These are phyloP conservation scores for Microcaecilia unicolor DNA, from an alignment of 2,797 vertebrate species.

Conservation along the genomic window DNA sequence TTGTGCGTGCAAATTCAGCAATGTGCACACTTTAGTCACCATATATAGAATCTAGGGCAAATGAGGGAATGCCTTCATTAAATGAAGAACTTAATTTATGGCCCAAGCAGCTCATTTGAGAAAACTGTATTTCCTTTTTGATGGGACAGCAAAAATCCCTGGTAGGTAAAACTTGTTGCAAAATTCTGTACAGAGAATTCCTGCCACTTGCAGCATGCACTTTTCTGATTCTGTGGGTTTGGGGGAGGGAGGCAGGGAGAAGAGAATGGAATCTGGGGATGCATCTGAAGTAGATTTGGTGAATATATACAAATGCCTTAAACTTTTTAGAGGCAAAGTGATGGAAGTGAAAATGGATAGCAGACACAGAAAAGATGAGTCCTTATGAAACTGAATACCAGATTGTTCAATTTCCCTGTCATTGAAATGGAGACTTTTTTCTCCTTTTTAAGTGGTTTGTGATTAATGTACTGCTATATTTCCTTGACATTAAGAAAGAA, in stretches of 20 bases:
- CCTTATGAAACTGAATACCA: slow-evolving; percentile 8
- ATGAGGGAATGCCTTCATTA: no score
- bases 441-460: slow-evolving; percentile 21
- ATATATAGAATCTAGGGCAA: no score
- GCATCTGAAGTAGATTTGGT: slow-evolving; percentile 4
- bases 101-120: no score
- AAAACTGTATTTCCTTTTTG: no score
- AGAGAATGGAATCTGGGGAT: background rate
- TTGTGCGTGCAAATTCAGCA: no score
- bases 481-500: slow-evolving; percentile 20
- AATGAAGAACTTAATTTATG: no score
- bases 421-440: slow-evolving; percentile 24
- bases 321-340: slow-evolving; percentile 26
- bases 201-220: no score
- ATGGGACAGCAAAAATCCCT: no score
- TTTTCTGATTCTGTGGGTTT: no score
- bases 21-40: no score
- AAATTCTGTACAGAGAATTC: no score
- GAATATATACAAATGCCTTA: slow-evolving; percentile 15
- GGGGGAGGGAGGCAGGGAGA: slow-evolving; percentile 3
- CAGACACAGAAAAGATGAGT: slow-evolving; percentile 15
- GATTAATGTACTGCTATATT: slow-evolving; percentile 36
- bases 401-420: slow-evolving; percentile 24
- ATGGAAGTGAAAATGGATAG: slow-evolving; percentile 38
- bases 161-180: no score